Evolutionary conservation across 1,140 invertebrate genomes (phyloP), one percentile per base, ranked within the genome.

Genomic region (Idris sp.): DNA sequence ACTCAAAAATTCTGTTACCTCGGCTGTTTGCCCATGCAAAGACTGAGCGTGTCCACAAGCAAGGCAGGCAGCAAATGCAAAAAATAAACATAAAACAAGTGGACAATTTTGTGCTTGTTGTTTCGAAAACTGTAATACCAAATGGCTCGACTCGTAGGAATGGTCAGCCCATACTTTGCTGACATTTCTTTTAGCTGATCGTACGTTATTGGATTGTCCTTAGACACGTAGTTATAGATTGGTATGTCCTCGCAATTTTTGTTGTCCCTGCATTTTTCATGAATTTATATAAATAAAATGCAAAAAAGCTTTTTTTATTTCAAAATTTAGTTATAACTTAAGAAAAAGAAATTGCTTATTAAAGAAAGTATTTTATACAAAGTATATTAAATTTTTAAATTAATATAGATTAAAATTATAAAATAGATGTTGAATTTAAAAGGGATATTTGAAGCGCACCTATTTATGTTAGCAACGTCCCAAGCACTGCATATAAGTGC

Each of bases 401-500:
- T n/a, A n/a, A n/a, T n/a, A n/a, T n/a, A n/a, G n/a, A n/a, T n/a
- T n/a, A n/a, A n/a, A n/a, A n/a, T n/a, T n/a, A n/a, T n/a, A n/a
- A n/a, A n/a, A n/a, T n/a, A n/a, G n/a, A n/a, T n/a, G n/a, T n/a
- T n/a, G n/a, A n/a, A n/a, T n/a, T n/a, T n/a, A n/a, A n/a, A n/a
- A n/a, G 15, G 7, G 7, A 26, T 16, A 48, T 56, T 26, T 13
- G 26, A 11, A 1, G 43, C 35, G 8, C 9, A 74, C 51, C 79
- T 84, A 56, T 77, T 77, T 15, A 48, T 84, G 6, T 86, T 82
- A 0, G 89, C 89, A 18, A 91, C 90, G 75, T 93, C 90, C 90
- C 93, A 95, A 0, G 93, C 94, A 28, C 90, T 89, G n/a, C 92
- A 91, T 46, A 96, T 91, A 62, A 94, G 87, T 1, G 93, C 91